phyloP scores from a whole-genome alignment of 2,113 vertebrate genomes.

The Leucoraja erinaceus region DNA sequence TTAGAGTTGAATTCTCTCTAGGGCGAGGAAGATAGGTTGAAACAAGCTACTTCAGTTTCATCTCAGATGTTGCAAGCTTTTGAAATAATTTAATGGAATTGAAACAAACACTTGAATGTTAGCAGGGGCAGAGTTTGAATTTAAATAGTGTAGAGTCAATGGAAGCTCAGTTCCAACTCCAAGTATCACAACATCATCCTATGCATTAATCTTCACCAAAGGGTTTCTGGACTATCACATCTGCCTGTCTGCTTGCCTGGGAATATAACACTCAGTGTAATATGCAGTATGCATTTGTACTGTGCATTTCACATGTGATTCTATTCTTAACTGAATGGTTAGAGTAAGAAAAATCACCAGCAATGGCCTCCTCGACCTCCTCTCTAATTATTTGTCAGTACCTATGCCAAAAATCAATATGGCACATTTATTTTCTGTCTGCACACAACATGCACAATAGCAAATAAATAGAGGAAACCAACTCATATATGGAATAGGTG shows the following conservation, averaged over 20 bases:
- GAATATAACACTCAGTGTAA: not conserved
- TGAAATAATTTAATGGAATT: not conserved
- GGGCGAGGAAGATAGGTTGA: not conserved
- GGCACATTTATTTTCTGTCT: too few species aligned
- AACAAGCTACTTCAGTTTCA: not conserved
- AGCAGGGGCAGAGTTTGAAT: not conserved
- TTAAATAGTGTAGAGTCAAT: not conserved
- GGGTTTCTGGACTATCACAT: not conserved
- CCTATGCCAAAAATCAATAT: not conserved
- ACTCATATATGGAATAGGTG: too few species aligned
- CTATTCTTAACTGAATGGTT: not conserved
- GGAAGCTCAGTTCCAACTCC: not conserved
- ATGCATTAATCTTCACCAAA: not conserved
- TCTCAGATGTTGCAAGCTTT: not conserved
- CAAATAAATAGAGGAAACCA: too few species aligned
- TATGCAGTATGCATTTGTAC: not conserved
- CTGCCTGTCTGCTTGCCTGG: not conserved
- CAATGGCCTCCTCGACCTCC: too few species aligned
- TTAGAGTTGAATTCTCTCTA: not conserved
- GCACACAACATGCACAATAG: too few species aligned
- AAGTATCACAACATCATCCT: not conserved
- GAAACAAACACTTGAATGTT: not conserved
- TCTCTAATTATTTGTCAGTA: not conserved
- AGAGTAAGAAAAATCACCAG: not conserved
- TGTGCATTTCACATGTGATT: not conserved